Conservation (phyloP, 2,797 vertebrate genomes). For the Sebastes minor region DNA sequence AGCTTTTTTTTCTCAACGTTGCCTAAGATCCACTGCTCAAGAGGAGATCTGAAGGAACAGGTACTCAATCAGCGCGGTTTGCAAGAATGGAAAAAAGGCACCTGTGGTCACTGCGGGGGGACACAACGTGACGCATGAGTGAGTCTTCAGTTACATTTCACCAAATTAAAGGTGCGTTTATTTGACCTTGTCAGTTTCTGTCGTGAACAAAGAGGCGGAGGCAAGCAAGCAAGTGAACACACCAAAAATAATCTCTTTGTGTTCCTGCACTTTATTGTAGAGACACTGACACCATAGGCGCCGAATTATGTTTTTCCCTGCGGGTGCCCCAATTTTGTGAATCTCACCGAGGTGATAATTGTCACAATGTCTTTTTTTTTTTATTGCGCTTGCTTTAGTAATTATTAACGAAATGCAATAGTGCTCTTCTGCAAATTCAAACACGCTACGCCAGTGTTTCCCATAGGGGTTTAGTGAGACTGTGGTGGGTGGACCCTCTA, state of each 20-base stretch:
- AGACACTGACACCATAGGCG: neutral
- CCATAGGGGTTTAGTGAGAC: too few species aligned
- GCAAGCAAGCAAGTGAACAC: neutral
- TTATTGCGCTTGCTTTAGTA: too few species aligned
- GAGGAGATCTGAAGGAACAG: constrained; percentile 30
- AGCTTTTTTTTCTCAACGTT: constrained; percentile 20
- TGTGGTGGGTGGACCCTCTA: too few species aligned
- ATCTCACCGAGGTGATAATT: too few species aligned
- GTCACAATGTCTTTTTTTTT: too few species aligned
- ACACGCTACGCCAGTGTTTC: too few species aligned
- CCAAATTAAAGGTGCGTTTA: constrained; percentile 62
- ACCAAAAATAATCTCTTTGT: constrained; percentile 20
- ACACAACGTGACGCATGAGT: constrained; percentile 44
- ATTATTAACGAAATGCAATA: too few species aligned
- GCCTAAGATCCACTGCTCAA: constrained; percentile 25
- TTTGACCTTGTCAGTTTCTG: constrained; percentile 58
- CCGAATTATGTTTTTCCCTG: too few species aligned
- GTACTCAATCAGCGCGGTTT: constrained; percentile 35
- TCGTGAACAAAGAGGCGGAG: constrained; percentile 19
- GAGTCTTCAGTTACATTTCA: constrained; percentile 64
- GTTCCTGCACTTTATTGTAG: neutral
- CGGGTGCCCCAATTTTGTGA: too few species aligned
- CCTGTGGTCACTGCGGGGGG: constrained; percentile 35
- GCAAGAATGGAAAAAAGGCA: constrained; percentile 38
- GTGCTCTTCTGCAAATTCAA: too few species aligned